Base-by-base conservation (phyloP, 2,113 vertebrate genomes). In the Indri indri region DNA sequence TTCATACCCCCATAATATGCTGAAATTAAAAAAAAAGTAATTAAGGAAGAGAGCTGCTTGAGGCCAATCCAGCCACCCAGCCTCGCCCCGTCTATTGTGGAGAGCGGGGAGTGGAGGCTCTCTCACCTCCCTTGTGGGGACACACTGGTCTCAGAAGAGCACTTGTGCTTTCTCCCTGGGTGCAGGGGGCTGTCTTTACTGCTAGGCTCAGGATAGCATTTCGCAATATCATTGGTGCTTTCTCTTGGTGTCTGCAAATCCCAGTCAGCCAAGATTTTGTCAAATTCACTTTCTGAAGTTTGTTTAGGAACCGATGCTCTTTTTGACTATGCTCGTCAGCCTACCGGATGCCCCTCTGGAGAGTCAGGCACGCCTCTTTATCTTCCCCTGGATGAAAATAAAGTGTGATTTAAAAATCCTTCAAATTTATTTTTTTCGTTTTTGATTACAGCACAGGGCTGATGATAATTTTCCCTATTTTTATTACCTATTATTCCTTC, bases 401-500 rank as follows among this genome's bases (percentile, higher is more conserved):
- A 94, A 12, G 34, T 17, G 27, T 90, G 87, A 95, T 92, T 95
- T 90, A 92, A 23, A 95, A 91, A 95, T 76, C 8, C 32, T 50
- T 92, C 34, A 80, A 89, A 57, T 87, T 94, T 90, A 90, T 76
- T 97, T 92, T n/a, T 74, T 88, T 90, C 77, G 85, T 71, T 76
- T 95, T 92, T 85, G 70, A 94, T 95, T 73, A 30, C 59, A 97
- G 92, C 91, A 20, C 30, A 83, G 18, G 27, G 27, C 70, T 95
- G 68, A 94, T 81, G 37, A 94, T 92, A 92, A 32, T 47, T 47
- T 79, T 14, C 7, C 32, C 22, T 32, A 40, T 54, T 93, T 97
- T 82, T 91, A 93, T 91, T 93, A 63, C 57, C 27, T 84, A 77
- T 93, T 32, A 92, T 81, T 85, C 37, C 47, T 95, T 96, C 65